phyloP scores from a whole-genome alignment of 2,113 vertebrate species.

The Leucosticte australis region DNA sequence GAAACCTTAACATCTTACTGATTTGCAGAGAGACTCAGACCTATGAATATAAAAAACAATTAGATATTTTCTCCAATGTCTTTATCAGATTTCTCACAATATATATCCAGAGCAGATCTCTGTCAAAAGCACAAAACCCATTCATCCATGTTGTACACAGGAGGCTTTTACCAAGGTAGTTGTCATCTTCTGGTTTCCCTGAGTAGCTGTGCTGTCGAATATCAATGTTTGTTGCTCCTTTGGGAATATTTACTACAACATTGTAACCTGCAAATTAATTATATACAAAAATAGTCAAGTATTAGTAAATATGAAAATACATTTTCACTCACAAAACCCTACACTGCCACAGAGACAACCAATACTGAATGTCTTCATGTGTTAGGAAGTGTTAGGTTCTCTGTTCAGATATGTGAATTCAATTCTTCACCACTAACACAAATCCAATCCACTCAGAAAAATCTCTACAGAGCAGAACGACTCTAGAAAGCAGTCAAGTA shows the following conservation, averaged over 20 bases:
- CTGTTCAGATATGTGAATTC: background rate
- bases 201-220: slow-evolving; percentile 94
- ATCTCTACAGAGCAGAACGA: background rate
- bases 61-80: background rate
- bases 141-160: background rate
- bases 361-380: background rate
- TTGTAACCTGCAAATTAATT: slow-evolving; percentile 86
- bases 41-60: background rate
- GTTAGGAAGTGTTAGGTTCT: background rate
- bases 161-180: slow-evolving; percentile 89
- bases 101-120: background rate
- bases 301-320: background rate
- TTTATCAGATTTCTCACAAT: background rate
- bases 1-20: background rate
- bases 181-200: slow-evolving; percentile 94
- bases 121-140: background rate
- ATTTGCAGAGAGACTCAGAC: background rate
- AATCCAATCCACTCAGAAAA: background rate
- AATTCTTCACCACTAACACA: background rate
- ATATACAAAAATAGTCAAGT: background rate
- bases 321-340: background rate
- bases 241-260: slow-evolving; percentile 88
- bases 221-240: slow-evolving; percentile 94
- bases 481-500: background rate
- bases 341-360: background rate